Conservation (phyloP, 2,888 invertebrate genomes). For the Callinectes sapidus region DNA sequence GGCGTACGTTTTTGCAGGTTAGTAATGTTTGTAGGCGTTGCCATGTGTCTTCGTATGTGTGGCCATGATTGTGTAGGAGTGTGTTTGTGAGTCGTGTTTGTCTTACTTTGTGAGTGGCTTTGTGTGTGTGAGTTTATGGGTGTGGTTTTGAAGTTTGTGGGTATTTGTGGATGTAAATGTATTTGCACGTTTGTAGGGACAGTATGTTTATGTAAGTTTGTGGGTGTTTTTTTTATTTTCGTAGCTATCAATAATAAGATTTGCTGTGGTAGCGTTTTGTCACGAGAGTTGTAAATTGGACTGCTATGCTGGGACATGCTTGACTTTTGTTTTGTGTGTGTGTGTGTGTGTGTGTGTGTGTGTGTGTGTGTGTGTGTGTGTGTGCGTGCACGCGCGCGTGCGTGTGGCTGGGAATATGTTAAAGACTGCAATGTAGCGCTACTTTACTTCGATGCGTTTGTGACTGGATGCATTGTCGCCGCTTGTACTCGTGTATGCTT, state of each 20-base stretch:
- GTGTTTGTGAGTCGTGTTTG: not conserved
- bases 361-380: not conserved
- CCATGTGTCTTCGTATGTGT: no score
- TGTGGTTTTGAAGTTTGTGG: not conserved
- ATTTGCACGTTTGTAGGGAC: not conserved
- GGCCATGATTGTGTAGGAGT: not conserved
- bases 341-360: no score
- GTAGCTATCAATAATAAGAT: no score
- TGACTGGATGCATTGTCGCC: not conserved
- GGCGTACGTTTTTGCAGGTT: no score
- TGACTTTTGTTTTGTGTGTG: no score
- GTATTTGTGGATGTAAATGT: not conserved
- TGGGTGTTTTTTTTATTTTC: no score
- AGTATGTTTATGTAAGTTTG: no score
- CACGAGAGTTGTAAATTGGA: no score
- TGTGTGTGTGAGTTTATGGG: not conserved
- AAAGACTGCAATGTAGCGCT: no score
- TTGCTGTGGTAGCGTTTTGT: no score
- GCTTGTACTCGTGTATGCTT: not conserved
- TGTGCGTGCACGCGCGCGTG: not conserved
- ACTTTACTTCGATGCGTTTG: not conserved
- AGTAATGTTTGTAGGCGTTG: no score
- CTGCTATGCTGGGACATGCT: no score
- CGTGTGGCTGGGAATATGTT: not conserved
- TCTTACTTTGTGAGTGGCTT: not conserved